phyloP scores from a whole-genome alignment of 2,888 invertebrate species.

The Blastobasis lacticolella region DNA sequence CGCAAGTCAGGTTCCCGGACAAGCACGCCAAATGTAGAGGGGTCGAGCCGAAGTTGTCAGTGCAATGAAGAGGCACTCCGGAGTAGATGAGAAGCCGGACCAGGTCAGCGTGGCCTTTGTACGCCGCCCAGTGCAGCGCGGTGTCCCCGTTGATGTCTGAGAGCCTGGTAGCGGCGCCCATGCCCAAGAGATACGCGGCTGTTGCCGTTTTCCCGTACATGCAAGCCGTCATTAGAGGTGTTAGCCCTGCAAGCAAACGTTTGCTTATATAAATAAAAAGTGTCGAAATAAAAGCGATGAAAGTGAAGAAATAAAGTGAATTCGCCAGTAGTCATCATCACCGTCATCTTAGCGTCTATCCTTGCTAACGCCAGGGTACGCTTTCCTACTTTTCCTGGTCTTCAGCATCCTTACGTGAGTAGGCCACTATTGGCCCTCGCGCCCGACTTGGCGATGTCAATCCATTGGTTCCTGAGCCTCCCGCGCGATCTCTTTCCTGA shows the following conservation, averaged over 20 bases:
- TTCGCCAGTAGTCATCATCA: no score
- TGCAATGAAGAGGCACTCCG: conserved; percentile 90
- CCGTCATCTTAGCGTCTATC: no score
- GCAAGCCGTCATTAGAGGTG: conserved; percentile 92
- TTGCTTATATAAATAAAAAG: background rate
- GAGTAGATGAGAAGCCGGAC: conserved; percentile 92
- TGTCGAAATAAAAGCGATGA: no score
- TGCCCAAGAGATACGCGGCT: conserved; percentile 91
- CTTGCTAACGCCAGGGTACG: no score
- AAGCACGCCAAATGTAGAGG: conserved; percentile 92
- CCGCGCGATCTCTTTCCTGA: no score
- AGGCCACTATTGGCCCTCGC: no score
- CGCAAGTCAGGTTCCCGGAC: conserved; percentile 90
- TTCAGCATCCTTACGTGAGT: no score
- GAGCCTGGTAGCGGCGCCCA: conserved; percentile 89
- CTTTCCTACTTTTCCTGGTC: no score
- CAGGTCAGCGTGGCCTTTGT: conserved; percentile 92
- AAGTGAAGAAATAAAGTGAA: no score
- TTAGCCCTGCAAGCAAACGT: conserved; percentile 69
- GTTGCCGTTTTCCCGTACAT: conserved; percentile 95
- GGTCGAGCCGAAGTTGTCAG: conserved; percentile 94
- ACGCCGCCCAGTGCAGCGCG: conserved; percentile 95
- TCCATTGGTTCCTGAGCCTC: no score
- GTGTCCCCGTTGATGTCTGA: conserved; percentile 95
- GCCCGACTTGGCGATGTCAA: no score